Base-by-base conservation (phyloP, 1,140 invertebrate species). In the Rhyacophila brunnea region DNA sequence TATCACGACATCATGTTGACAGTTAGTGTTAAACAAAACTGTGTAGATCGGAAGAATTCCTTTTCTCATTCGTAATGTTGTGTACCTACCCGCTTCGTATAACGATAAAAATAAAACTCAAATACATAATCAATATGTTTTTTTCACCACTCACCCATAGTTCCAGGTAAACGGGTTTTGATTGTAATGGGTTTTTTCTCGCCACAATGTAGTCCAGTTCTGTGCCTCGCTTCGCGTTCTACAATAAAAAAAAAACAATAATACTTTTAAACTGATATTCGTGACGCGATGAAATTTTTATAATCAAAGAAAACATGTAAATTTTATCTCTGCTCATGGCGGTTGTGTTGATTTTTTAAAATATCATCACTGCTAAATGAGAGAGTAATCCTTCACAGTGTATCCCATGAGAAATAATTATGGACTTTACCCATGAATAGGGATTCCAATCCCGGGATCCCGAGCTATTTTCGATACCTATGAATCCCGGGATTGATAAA, bases 121-220 rank as follows among this genome's bases (percentile, higher is more conserved):
- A n/a, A n/a, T n/a, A n/a, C 9, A 64, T 64, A 52, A 58, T 64
- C 58, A 60, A 65, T 49, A 50, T 15, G 42, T 49, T 58, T 53
- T 61, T 56, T 34, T 17, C 52, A 66, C 64, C 55, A 71, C 78
- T 74, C 77, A 88, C 87, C 85, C 87, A 87, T 64, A 93, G 74
- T 78, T 93, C 91, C 67, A 93, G 81, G 69, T 87, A 85, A 50
- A 91, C 86, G 40, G 87, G 85, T 68, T 89, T 89, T 53, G 85
- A 83, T 64, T 85, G 87, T 67, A 86, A 78, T 14, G 86, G 84
- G 77, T 91, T 91, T 64, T 91, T 90, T 68, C 85, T 81, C 1
- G 87, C 90, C 36, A 90, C 83, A 51, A 93, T 80, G 66, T 87
- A 89, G 69, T 91, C 90, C 55, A 93, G 75, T 73, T 91, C 90